These are phyloP conservation scores for Andinoacara biseriatus DNA, from an alignment of 2,113 vertebrate species.

Conservation along the genomic window DNA sequence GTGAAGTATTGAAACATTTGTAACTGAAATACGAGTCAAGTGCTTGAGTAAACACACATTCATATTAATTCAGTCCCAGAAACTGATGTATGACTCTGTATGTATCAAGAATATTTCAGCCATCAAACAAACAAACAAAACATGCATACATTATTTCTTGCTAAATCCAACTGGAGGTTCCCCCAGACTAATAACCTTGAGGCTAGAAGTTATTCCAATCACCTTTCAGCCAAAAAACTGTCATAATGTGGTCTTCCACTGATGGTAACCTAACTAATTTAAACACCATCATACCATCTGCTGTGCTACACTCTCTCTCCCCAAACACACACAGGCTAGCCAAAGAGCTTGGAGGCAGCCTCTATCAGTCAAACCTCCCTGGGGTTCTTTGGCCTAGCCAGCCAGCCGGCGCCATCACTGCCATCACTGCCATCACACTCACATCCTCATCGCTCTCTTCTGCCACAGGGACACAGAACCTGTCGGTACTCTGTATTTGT, in stretches of 20 bases:
- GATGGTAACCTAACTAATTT: constrained; percentile 50
- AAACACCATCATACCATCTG: constrained; percentile 67
- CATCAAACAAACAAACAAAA: constrained; percentile 1
- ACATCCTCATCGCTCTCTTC: constrained; percentile 55
- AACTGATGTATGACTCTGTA: not conserved
- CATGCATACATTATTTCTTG: not conserved
- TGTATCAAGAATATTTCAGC: constrained; percentile 3
- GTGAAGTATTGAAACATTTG: not conserved
- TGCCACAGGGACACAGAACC: constrained; percentile 53
- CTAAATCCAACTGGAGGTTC: not conserved
- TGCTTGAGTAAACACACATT: not conserved
- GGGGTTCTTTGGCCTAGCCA: constrained; percentile 54
- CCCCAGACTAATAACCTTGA: constrained; percentile 47
- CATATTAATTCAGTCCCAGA: not conserved
- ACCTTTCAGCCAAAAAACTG: constrained; percentile 52
- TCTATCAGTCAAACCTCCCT: constrained; percentile 68
- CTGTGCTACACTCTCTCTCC: not conserved
- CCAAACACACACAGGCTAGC: not conserved
- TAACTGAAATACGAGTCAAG: not conserved
- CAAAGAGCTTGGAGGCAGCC: constrained; percentile 52
- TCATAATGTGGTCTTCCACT: constrained; percentile 41
- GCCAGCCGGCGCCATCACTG: constrained; percentile 56
- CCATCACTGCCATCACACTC: constrained; percentile 63
- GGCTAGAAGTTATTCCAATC: constrained; percentile 20
- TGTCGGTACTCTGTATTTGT: constrained; percentile 43